Evolutionary conservation across 92 coral and sea anemone genomes (phyloP).

Genomic region (Pocillopora meandrina): DNA sequence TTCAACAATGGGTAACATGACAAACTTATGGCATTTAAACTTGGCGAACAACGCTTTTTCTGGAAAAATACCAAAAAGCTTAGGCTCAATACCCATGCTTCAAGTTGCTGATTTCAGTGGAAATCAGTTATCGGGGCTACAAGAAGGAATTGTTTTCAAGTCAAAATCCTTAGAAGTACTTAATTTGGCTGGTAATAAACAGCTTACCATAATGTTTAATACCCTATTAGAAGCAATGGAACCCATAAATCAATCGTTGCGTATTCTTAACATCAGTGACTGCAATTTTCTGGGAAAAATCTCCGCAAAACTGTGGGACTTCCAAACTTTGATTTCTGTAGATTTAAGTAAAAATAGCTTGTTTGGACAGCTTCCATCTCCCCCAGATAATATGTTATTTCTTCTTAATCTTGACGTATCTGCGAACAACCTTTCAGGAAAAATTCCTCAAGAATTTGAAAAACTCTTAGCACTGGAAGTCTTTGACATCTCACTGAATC

Average conservation of each 20-base stretch:
- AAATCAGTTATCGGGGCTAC: slow-evolving; percentile 49
- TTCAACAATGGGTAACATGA: slow-evolving; percentile 59
- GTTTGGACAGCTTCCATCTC: slow-evolving; percentile 56
- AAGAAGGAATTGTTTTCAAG: slow-evolving; percentile 52
- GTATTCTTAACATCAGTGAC: slow-evolving; percentile 68
- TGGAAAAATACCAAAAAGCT: slow-evolving; percentile 52
- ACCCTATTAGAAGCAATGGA: slow-evolving; percentile 40
- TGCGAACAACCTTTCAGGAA: slow-evolving; percentile 58
- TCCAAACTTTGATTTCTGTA: slow-evolving; percentile 55
- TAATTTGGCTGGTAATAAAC: slow-evolving; percentile 51
- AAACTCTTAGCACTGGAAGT: slow-evolving; percentile 59
- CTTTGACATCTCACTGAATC: slow-evolving; percentile 66
- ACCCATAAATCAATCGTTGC: slow-evolving; percentile 47
- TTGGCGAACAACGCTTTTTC: slow-evolving; percentile 58
- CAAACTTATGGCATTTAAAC: slow-evolving; percentile 46
- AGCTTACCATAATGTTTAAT: slow-evolving; percentile 36
- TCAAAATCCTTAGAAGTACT: slow-evolving; percentile 57
- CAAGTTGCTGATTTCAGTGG: slow-evolving; percentile 58
- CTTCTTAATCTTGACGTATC: slow-evolving; percentile 63
- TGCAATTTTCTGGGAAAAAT: slow-evolving; percentile 61
- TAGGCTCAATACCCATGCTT: slow-evolving; percentile 50
- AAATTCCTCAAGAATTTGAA: slow-evolving; percentile 59
- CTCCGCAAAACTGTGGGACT: slow-evolving; percentile 61
- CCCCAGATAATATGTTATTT: slow-evolving; percentile 56
- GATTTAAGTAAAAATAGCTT: slow-evolving; percentile 54